Percentiles rank a stretch among this genome's conserved stretches.
phyloP scores from a whole-genome alignment of 2,113 vertebrate species.

The Periophthalmus modestus region DNA sequence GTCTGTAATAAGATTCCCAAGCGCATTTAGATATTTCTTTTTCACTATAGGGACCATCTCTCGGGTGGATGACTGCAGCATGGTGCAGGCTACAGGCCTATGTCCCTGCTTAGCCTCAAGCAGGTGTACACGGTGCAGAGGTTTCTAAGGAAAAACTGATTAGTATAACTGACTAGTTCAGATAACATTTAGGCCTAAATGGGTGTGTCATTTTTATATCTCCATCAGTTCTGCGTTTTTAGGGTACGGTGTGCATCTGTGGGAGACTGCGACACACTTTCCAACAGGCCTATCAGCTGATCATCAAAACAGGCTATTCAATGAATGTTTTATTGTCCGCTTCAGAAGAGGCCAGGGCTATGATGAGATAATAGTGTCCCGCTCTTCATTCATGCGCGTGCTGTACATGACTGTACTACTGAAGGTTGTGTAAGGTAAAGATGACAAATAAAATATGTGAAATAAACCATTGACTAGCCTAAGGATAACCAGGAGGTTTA shows the following conservation, averaged over 20 bases:
- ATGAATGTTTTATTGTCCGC: slow-evolving; percentile 38
- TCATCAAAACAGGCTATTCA: slow-evolving; percentile 32
- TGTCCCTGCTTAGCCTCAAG: background rate
- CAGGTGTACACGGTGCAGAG: background rate
- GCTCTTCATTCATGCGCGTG: background rate
- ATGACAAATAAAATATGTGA: background rate
- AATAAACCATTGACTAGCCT: background rate
- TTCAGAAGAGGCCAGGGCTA: background rate
- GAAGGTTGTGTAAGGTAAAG: slow-evolving; percentile 3
- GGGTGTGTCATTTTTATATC: background rate
- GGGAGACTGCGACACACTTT: slow-evolving; percentile 1
- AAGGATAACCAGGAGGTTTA: background rate
- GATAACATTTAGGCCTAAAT: background rate
- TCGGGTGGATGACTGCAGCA: background rate
- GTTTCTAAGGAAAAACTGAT: background rate
- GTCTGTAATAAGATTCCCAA: background rate
- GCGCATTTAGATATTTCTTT: background rate
- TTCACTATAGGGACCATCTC: background rate
- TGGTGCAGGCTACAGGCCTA: slow-evolving; percentile 3
- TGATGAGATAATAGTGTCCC: background rate
- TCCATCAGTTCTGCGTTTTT: background rate
- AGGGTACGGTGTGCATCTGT: background rate
- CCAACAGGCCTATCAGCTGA: slow-evolving; percentile 5
- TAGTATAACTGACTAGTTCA: background rate
- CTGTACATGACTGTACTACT: slow-evolving; percentile 9